Conservation (phyloP, 2,888 invertebrate species). For the Chymomyza fuscimana region DNA sequence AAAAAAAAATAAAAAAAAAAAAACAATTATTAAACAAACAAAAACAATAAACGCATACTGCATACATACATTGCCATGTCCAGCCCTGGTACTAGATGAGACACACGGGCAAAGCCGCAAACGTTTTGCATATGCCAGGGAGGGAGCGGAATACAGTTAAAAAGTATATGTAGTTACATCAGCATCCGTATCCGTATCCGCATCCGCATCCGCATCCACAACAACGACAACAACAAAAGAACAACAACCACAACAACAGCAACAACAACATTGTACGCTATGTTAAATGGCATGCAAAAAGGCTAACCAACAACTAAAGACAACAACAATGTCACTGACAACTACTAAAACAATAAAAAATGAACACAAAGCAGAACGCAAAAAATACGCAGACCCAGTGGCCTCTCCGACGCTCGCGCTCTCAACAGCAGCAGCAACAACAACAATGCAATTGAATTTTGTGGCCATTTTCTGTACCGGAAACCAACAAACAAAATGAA, state of each 20-base stretch:
- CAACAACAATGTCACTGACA: not conserved
- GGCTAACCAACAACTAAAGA: slow-evolving; percentile 14
- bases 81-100: not conserved
- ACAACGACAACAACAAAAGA: not conserved
- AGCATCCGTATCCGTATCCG: not conserved
- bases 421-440: not conserved
- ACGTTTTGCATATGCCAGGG: not conserved
- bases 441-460: slow-evolving; percentile 58
- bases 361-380: not conserved
- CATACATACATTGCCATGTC: slow-evolving; percentile 18
- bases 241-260: slow-evolving; percentile 23
- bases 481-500: slow-evolving; percentile 36
- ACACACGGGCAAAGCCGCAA: not conserved
- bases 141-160: not conserved
- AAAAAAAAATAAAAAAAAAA: slow-evolving; percentile 32
- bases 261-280: slow-evolving; percentile 13
- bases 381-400: not conserved
- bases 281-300: no score
- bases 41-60: slow-evolving; percentile 37
- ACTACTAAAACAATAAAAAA: slow-evolving; percentile 19
- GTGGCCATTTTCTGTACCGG: slow-evolving; percentile 64
- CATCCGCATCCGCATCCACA: not conserved
- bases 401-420: not conserved
- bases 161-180: not conserved
- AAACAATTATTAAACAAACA: slow-evolving; percentile 15